Evolutionary conservation across 1,140 invertebrate species (phyloP), one percentile per base, ranked within the genome.

Genomic region (Drosophila nikananu): DNA sequence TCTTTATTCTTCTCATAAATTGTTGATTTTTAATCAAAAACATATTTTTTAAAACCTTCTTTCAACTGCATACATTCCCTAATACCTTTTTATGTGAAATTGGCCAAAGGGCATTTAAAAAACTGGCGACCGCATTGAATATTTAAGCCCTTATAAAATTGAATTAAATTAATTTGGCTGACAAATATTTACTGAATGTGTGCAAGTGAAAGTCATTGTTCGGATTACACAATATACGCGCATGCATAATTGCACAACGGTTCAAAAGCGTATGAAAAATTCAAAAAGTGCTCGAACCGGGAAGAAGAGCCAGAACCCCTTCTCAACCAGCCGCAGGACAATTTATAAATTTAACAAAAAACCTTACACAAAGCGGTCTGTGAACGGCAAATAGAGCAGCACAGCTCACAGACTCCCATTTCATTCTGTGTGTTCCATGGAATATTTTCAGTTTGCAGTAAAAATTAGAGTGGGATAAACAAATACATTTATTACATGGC

Each of bases 401-500:
- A 51, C 15, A 32, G 57, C 15, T 51, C 21, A 35, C 23, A 41
- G 30, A 21, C 35, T 23, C 19, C 8, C 49, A 35, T 35, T 35
- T 35, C 25, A 46, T 7, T 63, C 57, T 17, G 49, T 52, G 49
- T 52, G 51, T 42, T 30, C 52, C n/a, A 44, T 64, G 67, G 75
- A 77, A 83, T 80, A 87, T 86, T 77, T 86, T 77, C 60, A 52
- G 60, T 73, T 78, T 87, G 68, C 86, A 66, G 77, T 86, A 51
- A 89, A 87, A 87, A 87, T 87, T 87, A 87, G 83, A 81, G 66
- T 71, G 86, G 84, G 81, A 87, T 87, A 87, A 89, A 87, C 83
- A 87, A 87, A 87, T 87, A 87, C 83, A 87, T 87, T 89, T 87
- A 87, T 87, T 89, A 87, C 86, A 89, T 89, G 84, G 84, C 84